phyloP scores from a whole-genome alignment of 2,113 vertebrate species.

The Jaculus jaculus region DNA sequence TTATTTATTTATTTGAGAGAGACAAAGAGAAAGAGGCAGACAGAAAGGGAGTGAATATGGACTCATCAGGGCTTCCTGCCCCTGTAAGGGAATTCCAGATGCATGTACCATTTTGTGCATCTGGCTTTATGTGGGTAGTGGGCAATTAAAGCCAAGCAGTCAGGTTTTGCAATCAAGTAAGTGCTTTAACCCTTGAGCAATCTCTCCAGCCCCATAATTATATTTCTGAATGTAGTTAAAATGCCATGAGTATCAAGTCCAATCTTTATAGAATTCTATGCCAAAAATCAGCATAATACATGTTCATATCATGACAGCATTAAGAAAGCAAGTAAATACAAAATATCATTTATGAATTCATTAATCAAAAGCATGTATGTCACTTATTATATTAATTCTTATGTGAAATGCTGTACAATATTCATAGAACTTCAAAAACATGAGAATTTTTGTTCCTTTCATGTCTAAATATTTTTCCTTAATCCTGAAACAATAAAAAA shows the following conservation, averaged over 20 bases:
- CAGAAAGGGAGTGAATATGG: no score
- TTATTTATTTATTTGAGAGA: no score
- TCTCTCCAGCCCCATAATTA: background rate
- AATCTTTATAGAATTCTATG: constrained; percentile 14
- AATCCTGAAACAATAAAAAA: constrained; percentile 5
- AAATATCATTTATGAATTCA: background rate
- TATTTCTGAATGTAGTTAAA: background rate
- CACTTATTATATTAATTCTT: background rate
- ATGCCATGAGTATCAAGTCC: background rate
- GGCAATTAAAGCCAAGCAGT: no score
- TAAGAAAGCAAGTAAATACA: constrained; percentile 36
- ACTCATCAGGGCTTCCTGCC: no score
- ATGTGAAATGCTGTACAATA: background rate
- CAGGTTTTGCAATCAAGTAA: no score
- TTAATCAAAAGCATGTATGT: constrained; percentile 19
- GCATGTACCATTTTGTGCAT: no score
- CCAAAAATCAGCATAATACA: constrained; percentile 6
- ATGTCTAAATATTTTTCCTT: constrained; percentile 41
- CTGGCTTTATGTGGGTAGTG: no score
- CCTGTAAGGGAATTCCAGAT: no score
- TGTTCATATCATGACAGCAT: constrained; percentile 4
- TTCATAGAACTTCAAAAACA: background rate
- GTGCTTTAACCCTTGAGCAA: no score
- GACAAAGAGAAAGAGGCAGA: no score
- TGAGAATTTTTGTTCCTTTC: background rate